Percentiles rank a stretch among this genome's conserved stretches.
Conservation (phyloP, 2,113 vertebrate species). For the Heloderma charlesbogerti region DNA sequence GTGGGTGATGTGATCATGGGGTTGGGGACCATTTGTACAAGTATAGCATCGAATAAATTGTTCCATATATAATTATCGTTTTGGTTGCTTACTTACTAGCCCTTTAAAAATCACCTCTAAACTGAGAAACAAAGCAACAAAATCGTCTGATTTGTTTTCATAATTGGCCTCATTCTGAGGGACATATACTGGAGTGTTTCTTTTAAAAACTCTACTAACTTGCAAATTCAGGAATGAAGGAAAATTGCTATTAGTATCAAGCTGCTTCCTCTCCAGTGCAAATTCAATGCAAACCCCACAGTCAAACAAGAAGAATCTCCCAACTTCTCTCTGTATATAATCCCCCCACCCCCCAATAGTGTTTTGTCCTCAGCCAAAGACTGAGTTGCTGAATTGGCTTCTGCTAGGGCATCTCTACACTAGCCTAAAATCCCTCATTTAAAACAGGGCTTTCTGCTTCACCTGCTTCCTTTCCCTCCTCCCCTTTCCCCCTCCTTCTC, state of each 20-base stretch:
- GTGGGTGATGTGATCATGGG: neutral
- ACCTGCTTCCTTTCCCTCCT: no score
- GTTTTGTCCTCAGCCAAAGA: no score
- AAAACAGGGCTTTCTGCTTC: no score
- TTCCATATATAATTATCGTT: neutral
- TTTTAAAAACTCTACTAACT: neutral
- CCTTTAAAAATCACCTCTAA: neutral
- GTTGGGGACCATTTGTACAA: neutral
- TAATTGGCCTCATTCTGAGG: neutral
- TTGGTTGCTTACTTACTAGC: neutral
- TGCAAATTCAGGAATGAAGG: neutral
- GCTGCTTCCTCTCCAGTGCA: neutral
- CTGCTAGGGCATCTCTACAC: no score
- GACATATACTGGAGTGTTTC: neutral
- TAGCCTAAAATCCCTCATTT: no score
- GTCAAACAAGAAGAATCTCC: no score
- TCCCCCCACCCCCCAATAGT: no score
- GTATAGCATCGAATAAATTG: neutral
- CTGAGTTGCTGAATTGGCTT: no score
- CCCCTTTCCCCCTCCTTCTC: no score
- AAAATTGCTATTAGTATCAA: neutral
- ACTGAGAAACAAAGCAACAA: neutral
- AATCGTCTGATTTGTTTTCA: neutral
- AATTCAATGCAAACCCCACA: neutral
- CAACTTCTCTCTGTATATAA: no score